Conservation (phyloP, 2,888 invertebrate genomes). For the Tenthredo mesomela region DNA sequence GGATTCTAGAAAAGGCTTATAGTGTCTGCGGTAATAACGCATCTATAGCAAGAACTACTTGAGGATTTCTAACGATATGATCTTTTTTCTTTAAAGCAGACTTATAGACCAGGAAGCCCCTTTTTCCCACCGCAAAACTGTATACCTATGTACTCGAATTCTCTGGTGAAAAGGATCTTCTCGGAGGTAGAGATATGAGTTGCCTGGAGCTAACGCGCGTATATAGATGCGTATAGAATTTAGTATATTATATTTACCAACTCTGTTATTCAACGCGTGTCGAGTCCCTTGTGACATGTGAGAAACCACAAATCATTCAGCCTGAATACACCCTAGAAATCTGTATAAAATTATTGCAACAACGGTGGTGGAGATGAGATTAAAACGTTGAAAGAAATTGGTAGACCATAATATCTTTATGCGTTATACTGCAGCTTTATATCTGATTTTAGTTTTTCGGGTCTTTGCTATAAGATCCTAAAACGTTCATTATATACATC, state of each 20-base stretch:
- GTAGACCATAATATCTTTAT: neutral
- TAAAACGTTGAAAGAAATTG: neutral
- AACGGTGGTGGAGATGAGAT: conserved; percentile 4
- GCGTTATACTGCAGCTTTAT: neutral
- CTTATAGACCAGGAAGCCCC: neutral
- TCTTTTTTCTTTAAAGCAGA: neutral
- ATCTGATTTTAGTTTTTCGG: neutral
- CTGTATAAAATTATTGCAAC: neutral
- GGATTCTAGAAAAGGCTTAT: neutral
- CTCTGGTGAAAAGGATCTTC: conserved; percentile 2
- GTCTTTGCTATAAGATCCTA: neutral
- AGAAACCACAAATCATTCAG: conserved; percentile 21
- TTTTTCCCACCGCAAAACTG: neutral
- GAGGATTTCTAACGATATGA: neutral
- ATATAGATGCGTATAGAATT: too few relatives aligned
- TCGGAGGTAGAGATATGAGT: neutral
- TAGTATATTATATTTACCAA: neutral
- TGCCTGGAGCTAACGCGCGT: neutral
- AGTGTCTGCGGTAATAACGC: neutral
- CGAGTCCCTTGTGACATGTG: conserved; percentile 7
- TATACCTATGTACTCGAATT: neutral
- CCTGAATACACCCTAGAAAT: neutral
- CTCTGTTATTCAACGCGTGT: conserved; percentile 11
- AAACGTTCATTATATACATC: neutral
- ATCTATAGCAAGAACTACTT: neutral